Evolutionary conservation across 1,140 invertebrate genomes (phyloP).

Genomic region (Pogonognathellus flavescens): DNA sequence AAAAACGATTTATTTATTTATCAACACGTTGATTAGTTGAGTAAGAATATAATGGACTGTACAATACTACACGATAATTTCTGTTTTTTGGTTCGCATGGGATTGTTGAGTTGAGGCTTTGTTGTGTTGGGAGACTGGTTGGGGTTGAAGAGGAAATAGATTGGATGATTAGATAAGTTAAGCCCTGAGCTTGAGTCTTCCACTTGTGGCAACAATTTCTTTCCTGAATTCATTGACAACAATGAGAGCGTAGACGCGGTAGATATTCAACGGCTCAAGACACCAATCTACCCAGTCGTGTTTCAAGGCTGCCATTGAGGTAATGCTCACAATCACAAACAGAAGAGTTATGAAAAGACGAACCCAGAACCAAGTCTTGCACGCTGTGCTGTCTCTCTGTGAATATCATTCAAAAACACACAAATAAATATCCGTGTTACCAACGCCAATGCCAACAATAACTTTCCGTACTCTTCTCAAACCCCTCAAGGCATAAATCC

Average conservation of each 20-base stretch:
- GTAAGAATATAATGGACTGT: too few relatives aligned
- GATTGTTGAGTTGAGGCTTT: too few relatives aligned
- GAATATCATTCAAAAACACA: neutral
- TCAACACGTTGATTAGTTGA: too few relatives aligned
- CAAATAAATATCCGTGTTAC: neutral
- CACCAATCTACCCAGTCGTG: constrained; percentile 57
- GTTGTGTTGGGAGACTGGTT: too few relatives aligned
- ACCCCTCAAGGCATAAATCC: neutral
- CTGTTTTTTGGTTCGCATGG: too few relatives aligned
- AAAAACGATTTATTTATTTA: too few relatives aligned
- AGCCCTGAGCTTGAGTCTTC: constrained; percentile 59
- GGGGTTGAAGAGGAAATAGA: neutral
- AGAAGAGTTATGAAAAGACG: constrained; percentile 49
- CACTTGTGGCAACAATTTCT: constrained; percentile 56
- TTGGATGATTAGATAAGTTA: constrained; percentile 22
- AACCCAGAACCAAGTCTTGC: constrained; percentile 58
- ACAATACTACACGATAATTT: too few relatives aligned
- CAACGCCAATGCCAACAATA: neutral
- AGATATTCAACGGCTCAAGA: constrained; percentile 56
- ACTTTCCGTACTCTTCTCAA: neutral
- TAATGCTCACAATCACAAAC: constrained; percentile 54
- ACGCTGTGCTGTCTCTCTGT: constrained; percentile 52
- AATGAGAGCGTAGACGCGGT: constrained; percentile 55
- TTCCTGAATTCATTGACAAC: constrained; percentile 58
- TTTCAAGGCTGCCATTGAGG: constrained; percentile 46